Evolutionary conservation across 2,113 vertebrate genomes (phyloP).

Genomic region (Isurus oxyrinchus): DNA sequence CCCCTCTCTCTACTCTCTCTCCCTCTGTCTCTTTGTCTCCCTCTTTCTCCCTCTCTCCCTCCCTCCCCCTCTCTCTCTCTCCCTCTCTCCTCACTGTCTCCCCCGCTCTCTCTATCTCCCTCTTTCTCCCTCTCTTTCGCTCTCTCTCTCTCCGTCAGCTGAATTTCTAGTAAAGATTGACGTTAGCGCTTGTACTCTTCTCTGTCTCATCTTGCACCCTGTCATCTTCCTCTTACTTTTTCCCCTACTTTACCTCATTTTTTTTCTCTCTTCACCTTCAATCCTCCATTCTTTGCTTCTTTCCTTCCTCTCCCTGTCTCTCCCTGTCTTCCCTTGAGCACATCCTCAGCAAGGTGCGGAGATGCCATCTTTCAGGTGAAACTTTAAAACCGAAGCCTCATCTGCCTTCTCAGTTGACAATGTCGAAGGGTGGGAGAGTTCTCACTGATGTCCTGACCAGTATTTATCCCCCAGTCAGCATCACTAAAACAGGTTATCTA

Average conservation of each 20-base stretch:
- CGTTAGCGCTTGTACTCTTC: neutral
- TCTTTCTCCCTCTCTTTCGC: neutral
- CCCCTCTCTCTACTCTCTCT: neutral
- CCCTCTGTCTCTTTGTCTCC: no score
- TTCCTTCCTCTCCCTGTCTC: neutral
- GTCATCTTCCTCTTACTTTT: neutral
- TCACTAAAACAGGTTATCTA: neutral
- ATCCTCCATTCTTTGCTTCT: neutral
- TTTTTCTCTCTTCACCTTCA: neutral
- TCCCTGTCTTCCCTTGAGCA: neutral
- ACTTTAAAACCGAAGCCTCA: neutral
- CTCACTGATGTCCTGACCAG: no score
- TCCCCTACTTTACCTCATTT: neutral
- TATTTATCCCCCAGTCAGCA: neutral
- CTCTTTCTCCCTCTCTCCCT: neutral
- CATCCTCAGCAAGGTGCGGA: no score
- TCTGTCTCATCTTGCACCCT: neutral
- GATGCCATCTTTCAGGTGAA: neutral
- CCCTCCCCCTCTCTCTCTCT: constrained; percentile 27
- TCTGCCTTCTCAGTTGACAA: neutral
- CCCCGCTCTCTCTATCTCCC: constrained; percentile 39
- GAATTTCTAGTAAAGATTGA: neutral
- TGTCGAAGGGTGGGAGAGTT: neutral
- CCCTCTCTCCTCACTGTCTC: constrained; percentile 30
- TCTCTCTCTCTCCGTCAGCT: neutral